Evolutionary conservation across 2,797 vertebrate genomes (phyloP), one percentile per base, ranked within the genome.

Genomic region (Artibeus lituratus): DNA sequence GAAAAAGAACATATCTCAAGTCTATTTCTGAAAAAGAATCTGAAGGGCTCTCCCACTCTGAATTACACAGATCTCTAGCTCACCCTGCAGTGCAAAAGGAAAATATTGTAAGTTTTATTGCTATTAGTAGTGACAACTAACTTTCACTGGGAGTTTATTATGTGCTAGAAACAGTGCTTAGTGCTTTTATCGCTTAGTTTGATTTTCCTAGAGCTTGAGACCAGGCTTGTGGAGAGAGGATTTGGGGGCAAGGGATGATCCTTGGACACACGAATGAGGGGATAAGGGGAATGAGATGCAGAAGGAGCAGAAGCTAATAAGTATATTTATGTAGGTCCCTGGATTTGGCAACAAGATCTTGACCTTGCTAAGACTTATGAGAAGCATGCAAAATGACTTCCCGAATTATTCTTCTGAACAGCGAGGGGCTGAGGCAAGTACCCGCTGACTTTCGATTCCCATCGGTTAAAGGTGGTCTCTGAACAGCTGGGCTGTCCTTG

Each of bases 21-120:
- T 57, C 57, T 83, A 26, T 55, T 77, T 89, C 65, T 87, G 57
- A 82, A 70, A 82, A 91, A 42, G 42, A 77, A 95, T 70, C 32
- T 72, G 29, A 65, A 92, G 44, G 7, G 0, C 78, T 90, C 22
- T 21, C 90, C 85, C 72, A 37, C 7, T 53, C 26, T 94, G 90
- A 76, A 80, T 59, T 55, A 86, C 21, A 88, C 8, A 74, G 55
- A 85, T 49, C 85, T 96, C 74, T 81, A 87, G 51, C 51, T 95
- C 59, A 94, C 37, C 39, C 92, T 96, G 67, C 12, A 93, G 78
- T 76, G 51, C 53, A 72, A 90, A 96, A 93, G 39, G 44, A 87
- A 80, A 93, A 51, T 51, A 44, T 47, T 57, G 9, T 26, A 18
- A 57, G 70, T 91, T 86, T 42, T 53, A 89, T 57, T 89, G 26